Evolutionary conservation across 1,140 invertebrate species (phyloP).

Genomic region (Caenorhabditis brenneri): DNA sequence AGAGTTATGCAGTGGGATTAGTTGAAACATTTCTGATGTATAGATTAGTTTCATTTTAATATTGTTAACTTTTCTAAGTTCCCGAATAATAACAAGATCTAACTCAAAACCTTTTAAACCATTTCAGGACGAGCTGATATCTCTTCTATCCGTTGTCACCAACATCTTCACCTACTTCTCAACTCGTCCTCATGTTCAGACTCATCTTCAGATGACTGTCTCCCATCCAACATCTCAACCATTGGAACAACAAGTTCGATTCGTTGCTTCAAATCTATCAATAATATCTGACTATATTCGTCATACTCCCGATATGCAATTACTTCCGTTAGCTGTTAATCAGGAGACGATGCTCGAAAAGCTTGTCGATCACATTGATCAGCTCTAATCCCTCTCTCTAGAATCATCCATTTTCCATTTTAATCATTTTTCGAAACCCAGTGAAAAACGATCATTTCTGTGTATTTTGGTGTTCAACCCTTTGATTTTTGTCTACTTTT

Average conservation of each 20-base stretch:
- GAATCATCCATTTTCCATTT: not conserved
- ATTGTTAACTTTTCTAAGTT: not conserved
- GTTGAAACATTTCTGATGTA: no score
- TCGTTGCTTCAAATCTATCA: conserved; percentile 25
- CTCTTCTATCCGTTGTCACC: conserved; percentile 26
- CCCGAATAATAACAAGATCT: no score
- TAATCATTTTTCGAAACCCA: not conserved
- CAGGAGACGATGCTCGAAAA: conserved; percentile 37
- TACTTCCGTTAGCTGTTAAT: conserved; percentile 43
- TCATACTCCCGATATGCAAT: conserved; percentile 44
- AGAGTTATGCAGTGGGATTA: no score
- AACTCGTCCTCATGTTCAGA: conserved; percentile 31
- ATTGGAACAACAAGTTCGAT: conserved; percentile 42
- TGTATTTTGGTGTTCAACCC: not conserved
- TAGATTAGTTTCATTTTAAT: no score
- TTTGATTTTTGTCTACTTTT: not conserved
- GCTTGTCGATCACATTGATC: conserved; percentile 36
- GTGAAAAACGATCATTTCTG: conserved; percentile 18
- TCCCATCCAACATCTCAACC: conserved; percentile 1
- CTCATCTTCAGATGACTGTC: conserved; percentile 18
- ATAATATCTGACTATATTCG: conserved; percentile 41
- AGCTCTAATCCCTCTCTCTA: not conserved
- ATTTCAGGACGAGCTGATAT: conserved; percentile 45
- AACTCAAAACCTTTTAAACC: not conserved
- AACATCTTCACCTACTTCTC: conserved; percentile 18